These are phyloP conservation scores for Danio jaintianensis DNA, from an alignment of 2,797 vertebrate species.

Conservation along the genomic window DNA sequence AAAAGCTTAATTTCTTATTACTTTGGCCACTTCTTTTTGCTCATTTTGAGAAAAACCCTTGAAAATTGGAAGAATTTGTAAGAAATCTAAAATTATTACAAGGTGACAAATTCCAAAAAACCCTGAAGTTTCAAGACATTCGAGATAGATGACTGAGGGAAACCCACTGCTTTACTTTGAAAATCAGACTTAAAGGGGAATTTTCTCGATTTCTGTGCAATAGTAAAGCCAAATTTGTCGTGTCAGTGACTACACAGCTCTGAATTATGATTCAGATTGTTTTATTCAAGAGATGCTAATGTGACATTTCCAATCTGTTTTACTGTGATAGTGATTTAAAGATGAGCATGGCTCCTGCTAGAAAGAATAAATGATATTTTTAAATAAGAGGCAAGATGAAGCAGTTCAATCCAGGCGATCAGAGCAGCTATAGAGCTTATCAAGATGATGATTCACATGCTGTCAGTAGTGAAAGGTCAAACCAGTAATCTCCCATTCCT, in stretches of 20 bases:
- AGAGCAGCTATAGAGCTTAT: conserved; percentile 43
- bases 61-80: too few species aligned
- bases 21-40: too few species aligned
- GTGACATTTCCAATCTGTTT: background rate
- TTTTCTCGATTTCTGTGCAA: background rate
- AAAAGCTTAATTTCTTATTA: too few species aligned
- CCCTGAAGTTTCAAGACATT: too few species aligned
- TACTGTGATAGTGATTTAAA: background rate
- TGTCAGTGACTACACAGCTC: background rate
- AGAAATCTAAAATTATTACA: too few species aligned
- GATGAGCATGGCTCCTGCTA: background rate
- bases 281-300: background rate
- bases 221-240: background rate
- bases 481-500: conserved; percentile 57
- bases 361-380: background rate
- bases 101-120: too few species aligned
- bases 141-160: too few species aligned
- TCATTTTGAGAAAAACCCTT: too few species aligned
- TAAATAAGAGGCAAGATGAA: background rate
- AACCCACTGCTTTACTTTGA: too few species aligned
- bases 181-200: too few species aligned
- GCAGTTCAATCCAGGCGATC: conserved; percentile 25
- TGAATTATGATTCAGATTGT: background rate
- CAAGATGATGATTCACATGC: conserved; percentile 53
- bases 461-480: conserved; percentile 58